phyloP scores from a whole-genome alignment of 2,888 invertebrate species.

The Orthosia gracilis region DNA sequence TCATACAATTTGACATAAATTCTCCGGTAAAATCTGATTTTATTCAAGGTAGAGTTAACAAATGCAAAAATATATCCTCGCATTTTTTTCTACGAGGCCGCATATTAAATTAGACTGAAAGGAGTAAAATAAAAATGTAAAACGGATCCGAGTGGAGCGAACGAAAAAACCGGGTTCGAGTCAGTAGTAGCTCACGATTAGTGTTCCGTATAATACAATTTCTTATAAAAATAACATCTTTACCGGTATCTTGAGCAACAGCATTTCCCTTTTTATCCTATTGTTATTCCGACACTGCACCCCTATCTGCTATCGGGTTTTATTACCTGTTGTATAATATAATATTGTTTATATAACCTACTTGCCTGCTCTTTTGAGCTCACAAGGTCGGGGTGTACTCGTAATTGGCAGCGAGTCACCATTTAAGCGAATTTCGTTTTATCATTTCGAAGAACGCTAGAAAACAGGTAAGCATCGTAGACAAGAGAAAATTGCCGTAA shows the following conservation, averaged over 20 bases:
- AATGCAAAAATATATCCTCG: constrained; percentile 84
- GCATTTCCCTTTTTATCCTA: constrained; percentile 60
- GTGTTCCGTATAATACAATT: constrained; percentile 66
- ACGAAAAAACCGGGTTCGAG: constrained; percentile 76
- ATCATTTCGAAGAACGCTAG: constrained; percentile 32
- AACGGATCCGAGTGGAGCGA: constrained; percentile 80
- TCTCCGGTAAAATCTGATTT: constrained; percentile 78
- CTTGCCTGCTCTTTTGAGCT: not conserved
- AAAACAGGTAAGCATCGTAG: constrained; percentile 50
- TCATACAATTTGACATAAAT: constrained; percentile 75
- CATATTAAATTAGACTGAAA: constrained; percentile 88
- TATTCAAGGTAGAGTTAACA: constrained; percentile 82
- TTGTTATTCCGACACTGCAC: constrained; percentile 61
- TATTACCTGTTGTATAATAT: constrained; percentile 34
- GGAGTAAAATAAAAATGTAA: constrained; percentile 87
- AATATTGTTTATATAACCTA: constrained; percentile 11
- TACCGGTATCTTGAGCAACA: constrained; percentile 57
- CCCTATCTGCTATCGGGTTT: constrained; percentile 19
- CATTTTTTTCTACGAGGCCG: constrained; percentile 84
- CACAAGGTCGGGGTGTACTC: constrained; percentile 3
- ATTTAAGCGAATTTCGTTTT: constrained; percentile 23
- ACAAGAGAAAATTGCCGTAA: constrained; percentile 68
- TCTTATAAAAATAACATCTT: constrained; percentile 61
- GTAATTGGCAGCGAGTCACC: constrained; percentile 17
- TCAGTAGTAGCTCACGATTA: constrained; percentile 68